Evolutionary conservation across 2,797 vertebrate species (phyloP), one percentile per base, ranked within the genome.

Genomic region (Pseudomugil gertrudae): DNA sequence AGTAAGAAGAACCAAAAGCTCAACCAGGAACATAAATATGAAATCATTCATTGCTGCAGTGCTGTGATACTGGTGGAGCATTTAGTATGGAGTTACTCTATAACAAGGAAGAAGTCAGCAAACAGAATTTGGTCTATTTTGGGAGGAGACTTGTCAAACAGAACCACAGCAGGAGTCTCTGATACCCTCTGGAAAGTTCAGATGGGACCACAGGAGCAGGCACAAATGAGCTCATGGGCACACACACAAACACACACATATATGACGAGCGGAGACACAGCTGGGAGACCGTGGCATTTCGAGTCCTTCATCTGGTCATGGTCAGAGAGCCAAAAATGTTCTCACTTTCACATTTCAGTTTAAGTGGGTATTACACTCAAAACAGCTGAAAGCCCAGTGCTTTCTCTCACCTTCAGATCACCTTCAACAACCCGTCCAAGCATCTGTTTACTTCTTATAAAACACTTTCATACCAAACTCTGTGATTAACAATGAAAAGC

Each of bases 151-250:
- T 80, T 78, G 83, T 86, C 81, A 84, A 80, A 79, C 66, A 65
- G 52, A 33, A 81, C 63, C 77, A 52, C 84, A 83, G 80, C 67
- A 72, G 81, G 73, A 85, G 74, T 58, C 51, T 76, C 38, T 69
- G 74, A 64, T 76, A 74, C 76, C 83, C 81, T 83, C 76, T 79
- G 80, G 78, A 87, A 80, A 85, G 77, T 84, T 91, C 84, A 85
- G 74, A 76, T 84, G 84, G 80, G 83, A 82, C 81, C 76, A 69
- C 10, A 38, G 10, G 30, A 81, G 51, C 63, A 48, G 21, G 57
- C 19, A 2, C 51, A 77, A 40, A 72, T 43, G 2, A 27, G 60
- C 69, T 4, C 69, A 65, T 21, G 43, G 0, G 17, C 50, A 57
- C 62, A 45, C 61, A 52, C 62, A n/a, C 40, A 54, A 32, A 63